phyloP scores from a whole-genome alignment of 2,797 vertebrate species.

The Leptatherina wallacei region DNA sequence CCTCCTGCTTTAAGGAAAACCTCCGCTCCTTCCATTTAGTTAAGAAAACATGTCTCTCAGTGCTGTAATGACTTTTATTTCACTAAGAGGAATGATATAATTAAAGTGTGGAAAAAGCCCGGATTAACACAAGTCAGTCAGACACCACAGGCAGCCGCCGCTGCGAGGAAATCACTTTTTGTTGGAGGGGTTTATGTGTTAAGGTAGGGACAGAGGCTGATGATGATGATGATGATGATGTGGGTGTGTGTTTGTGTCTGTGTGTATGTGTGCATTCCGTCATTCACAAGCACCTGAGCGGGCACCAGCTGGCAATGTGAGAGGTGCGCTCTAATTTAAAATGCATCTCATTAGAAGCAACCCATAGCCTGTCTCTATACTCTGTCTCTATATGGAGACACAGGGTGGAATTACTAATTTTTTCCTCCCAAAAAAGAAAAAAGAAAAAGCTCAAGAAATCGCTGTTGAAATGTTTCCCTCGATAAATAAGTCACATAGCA shows the following conservation, averaged over 20 bases:
- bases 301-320: constrained; percentile 83
- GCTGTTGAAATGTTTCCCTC: constrained; percentile 46
- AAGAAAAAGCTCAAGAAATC: constrained; percentile 32
- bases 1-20: constrained; percentile 33
- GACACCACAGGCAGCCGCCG: constrained; percentile 34
- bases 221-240: constrained; percentile 48
- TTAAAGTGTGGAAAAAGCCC: constrained; percentile 65
- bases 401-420: constrained; percentile 67
- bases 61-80: constrained; percentile 62
- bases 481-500: constrained; percentile 50
- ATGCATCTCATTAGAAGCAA: constrained; percentile 83
- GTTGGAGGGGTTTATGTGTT: constrained; percentile 56
- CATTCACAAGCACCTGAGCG: constrained; percentile 82
- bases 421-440: constrained; percentile 20
- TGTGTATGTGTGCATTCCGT: constrained; percentile 61
- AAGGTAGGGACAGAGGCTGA: constrained; percentile 57
- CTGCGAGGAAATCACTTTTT: constrained; percentile 53
- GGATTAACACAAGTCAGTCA: constrained; percentile 71
- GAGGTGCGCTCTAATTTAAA: constrained; percentile 83
- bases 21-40: constrained; percentile 41
- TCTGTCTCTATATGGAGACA: constrained; percentile 65
- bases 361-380: constrained; percentile 76
- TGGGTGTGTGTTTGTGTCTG: constrained; percentile 39
- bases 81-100: constrained; percentile 64
- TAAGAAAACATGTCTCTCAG: constrained; percentile 40